phyloP scores from a whole-genome alignment of 2,797 vertebrate species.

The Mergus octosetaceus region DNA sequence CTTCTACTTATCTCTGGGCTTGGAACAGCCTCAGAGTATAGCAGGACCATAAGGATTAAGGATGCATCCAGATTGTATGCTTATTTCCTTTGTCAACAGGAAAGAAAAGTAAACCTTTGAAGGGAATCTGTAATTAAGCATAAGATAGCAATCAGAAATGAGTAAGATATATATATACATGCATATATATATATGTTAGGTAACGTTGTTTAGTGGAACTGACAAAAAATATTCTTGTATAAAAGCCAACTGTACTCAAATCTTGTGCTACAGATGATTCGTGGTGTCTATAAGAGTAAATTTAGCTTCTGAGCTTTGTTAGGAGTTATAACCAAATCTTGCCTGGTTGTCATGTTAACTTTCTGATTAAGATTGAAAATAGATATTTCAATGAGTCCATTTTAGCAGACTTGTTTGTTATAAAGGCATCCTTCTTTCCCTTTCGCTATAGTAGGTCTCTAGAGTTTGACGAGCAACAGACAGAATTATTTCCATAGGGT shows the following conservation, averaged over 20 bases:
- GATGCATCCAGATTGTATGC: not conserved
- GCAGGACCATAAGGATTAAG: not conserved
- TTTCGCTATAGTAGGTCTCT: constrained; percentile 29
- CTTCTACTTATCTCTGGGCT: not conserved
- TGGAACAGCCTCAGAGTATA: not conserved
- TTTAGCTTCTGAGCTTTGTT: not conserved
- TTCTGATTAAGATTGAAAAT: constrained; percentile 48
- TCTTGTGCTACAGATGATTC: not conserved
- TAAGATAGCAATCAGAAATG: not conserved
- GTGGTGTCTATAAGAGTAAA: not conserved
- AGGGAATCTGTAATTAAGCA: not conserved
- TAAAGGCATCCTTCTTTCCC: not conserved
- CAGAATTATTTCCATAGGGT: not conserved
- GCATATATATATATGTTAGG: no score
- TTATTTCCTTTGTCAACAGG: not conserved
- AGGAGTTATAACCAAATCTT: not conserved
- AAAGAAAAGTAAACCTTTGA: not conserved
- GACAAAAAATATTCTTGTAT: not conserved
- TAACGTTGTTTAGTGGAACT: not conserved
- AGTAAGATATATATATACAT: not conserved
- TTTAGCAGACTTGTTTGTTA: constrained; percentile 20
- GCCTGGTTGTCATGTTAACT: not conserved
- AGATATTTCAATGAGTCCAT: constrained; percentile 3
- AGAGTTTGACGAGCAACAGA: not conserved
- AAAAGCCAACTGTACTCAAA: not conserved